phyloP scores from a whole-genome alignment of 2,888 invertebrate genomes.

The Erebia aethiops region DNA sequence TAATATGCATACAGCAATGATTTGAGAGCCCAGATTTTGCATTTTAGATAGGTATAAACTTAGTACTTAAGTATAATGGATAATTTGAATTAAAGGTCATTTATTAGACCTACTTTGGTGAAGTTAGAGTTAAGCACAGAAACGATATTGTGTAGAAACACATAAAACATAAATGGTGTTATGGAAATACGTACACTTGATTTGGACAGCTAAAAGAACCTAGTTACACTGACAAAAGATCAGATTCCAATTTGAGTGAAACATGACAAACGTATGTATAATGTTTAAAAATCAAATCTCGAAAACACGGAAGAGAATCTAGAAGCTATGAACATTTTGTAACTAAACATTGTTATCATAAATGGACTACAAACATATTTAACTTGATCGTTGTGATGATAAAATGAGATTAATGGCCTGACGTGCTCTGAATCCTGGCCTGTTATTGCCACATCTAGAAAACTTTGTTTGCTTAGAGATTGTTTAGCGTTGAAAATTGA shows the following conservation, averaged over 20 bases:
- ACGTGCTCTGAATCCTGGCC: conserved; percentile 23
- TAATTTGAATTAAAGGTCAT: neutral
- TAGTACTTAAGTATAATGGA: neutral
- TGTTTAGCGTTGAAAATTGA: neutral
- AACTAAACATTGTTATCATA: conserved; percentile 18
- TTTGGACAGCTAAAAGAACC: neutral
- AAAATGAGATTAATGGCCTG: conserved; percentile 21
- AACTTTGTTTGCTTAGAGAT: conserved; percentile 12
- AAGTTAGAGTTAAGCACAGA: neutral
- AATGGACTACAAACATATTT: conserved; percentile 15
- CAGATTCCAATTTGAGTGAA: neutral
- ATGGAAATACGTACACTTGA: neutral
- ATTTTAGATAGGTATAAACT: neutral
- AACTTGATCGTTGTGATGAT: conserved; percentile 19
- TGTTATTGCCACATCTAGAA: conserved; percentile 9
- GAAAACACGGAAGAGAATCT: neutral
- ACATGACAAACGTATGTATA: neutral
- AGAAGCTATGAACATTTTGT: neutral
- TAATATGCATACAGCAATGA: neutral
- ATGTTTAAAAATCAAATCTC: neutral
- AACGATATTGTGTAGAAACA: neutral
- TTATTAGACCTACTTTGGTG: no score
- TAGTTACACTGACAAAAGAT: neutral
- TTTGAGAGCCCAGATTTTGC: neutral
- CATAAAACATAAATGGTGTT: neutral